phyloP scores from a whole-genome alignment of 1,140 invertebrate genomes.

The Procambarus virginalis region DNA sequence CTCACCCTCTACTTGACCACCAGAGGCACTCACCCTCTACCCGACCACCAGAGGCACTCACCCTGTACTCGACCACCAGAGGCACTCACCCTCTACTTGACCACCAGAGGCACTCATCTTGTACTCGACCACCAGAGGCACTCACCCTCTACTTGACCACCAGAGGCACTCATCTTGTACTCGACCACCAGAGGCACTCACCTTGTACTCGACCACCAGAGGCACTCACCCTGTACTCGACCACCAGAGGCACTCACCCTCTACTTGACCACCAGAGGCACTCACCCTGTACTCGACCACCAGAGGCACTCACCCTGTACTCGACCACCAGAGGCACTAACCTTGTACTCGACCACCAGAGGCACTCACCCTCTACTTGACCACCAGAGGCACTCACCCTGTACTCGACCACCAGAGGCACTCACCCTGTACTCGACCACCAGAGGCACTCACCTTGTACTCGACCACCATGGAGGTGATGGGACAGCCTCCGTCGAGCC shows the following conservation, averaged over 20 bases:
- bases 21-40: no score
- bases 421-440: neutral
- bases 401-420: neutral
- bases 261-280: neutral
- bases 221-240: neutral
- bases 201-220: neutral
- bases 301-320: neutral
- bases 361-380: no score
- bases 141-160: neutral
- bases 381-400: neutral
- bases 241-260: neutral
- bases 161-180: neutral
- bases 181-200: neutral
- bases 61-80: no score
- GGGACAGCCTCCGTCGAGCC: conserved; percentile 56
- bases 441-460: conserved; percentile 29
- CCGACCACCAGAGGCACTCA: no score
- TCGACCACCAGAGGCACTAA: neutral
- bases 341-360: neutral
- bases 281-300: neutral
- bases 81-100: no score
- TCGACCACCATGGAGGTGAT: conserved; percentile 61
- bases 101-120: neutral
- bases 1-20: no score
- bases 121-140: neutral